A percentile compares a stretch with the other conserved stretches of the same genome.
phyloP scores from a whole-genome alignment of 2,113 vertebrate species.

The Bettongia penicillata region DNA sequence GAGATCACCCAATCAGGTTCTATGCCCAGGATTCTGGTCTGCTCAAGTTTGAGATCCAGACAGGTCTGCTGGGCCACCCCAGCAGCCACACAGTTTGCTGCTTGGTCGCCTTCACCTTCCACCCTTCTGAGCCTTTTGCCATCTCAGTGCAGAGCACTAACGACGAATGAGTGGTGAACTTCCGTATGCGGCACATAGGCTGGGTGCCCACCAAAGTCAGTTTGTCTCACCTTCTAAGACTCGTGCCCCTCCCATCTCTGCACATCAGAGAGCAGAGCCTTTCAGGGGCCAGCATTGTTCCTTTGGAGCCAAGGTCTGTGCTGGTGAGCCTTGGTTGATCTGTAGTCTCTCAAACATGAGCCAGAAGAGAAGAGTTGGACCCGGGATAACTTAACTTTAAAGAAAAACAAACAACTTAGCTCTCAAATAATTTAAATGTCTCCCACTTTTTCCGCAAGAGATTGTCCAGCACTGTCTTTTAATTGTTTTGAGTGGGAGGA shows the following conservation, averaged over 20 bases:
- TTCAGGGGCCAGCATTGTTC: no score
- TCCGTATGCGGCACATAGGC: conserved; percentile 95
- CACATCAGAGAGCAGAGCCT: no score
- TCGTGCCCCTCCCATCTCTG: not conserved
- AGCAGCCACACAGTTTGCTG: conserved; percentile 67
- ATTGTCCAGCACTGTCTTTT: conserved; percentile 37
- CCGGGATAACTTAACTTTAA: no score
- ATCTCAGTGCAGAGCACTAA: conserved; percentile 99
- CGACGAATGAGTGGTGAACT: conserved; percentile 96
- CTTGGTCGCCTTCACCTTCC: conserved; percentile 98
- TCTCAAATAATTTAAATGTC: accelerated
- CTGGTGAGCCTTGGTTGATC: no score
- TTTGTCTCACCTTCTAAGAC: not conserved
- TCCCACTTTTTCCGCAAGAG: conserved; percentile 41
- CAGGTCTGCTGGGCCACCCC: no score
- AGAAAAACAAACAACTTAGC: not conserved
- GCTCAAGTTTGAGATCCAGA: no score
- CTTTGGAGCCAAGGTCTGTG: no score
- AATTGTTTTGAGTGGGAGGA: not conserved
- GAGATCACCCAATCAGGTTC: no score
- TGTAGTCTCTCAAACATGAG: no score
- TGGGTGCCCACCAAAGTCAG: not conserved
- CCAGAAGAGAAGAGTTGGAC: no score
- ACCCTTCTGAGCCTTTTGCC: conserved; percentile 98
- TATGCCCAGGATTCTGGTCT: no score